phyloP scores from a whole-genome alignment of 2,113 vertebrate species.

The Notothenia rossii region DNA sequence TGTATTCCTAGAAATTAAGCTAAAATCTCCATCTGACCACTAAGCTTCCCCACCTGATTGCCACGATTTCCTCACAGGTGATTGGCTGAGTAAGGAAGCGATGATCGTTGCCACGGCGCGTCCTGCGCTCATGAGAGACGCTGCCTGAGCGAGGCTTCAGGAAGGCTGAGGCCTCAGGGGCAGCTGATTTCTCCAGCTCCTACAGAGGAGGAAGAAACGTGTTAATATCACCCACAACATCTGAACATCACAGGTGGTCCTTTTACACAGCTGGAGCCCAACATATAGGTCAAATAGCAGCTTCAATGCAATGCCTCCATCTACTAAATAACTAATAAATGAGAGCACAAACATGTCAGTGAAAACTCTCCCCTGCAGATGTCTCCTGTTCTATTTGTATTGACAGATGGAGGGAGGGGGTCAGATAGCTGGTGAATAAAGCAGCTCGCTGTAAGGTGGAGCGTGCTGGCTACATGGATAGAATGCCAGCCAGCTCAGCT shows the following conservation, averaged over 20 bases:
- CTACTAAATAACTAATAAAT: conserved; percentile 36
- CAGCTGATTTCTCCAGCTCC: conserved; percentile 84
- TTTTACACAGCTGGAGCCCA: background rate
- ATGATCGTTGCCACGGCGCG: conserved; percentile 74
- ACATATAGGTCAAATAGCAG: background rate
- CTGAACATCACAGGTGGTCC: background rate
- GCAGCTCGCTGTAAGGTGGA: conserved; percentile 41
- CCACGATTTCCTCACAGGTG: conserved; percentile 80
- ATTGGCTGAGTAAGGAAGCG: conserved; percentile 83
- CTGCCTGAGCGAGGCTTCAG: conserved; percentile 79
- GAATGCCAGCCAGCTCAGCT: conserved; percentile 51
- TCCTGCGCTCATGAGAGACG: conserved; percentile 71
- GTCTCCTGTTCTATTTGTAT: conserved; percentile 52
- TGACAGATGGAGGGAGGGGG: conserved; percentile 18
- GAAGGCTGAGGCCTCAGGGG: conserved; percentile 69
- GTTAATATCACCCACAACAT: background rate
- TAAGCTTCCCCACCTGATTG: conserved; percentile 71
- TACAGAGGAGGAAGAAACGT: conserved; percentile 31
- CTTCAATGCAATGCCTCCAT: background rate
- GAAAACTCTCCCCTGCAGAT: conserved; percentile 37
- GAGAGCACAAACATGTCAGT: conserved; percentile 23
- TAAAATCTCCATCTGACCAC: too few species aligned
- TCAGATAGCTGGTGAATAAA: conserved; percentile 62
- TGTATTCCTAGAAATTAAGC: background rate
- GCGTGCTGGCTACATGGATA: conserved; percentile 47